Evolutionary conservation across 1,140 invertebrate species (phyloP).

Genomic region (Oryzaephilus surinamensis): DNA sequence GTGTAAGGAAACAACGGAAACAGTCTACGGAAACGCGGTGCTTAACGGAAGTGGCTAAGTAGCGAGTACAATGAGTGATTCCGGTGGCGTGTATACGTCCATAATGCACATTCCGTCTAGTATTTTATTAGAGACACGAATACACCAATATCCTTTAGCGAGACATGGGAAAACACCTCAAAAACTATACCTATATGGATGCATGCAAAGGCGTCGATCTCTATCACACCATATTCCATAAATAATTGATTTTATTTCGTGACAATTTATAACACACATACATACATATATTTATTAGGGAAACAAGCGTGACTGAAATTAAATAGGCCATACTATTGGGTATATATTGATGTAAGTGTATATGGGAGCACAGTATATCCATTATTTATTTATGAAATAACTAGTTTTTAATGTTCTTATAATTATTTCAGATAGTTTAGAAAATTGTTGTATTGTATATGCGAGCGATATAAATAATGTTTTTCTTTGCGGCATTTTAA

Average conservation of each 20-base stretch:
- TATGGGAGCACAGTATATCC: too few relatives aligned
- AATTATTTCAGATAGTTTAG: too few relatives aligned
- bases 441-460: too few relatives aligned
- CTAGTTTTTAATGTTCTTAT: too few relatives aligned
- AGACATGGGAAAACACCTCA: constrained; percentile 11
- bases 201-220: constrained; percentile 9
- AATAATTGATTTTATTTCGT: constrained; percentile 10
- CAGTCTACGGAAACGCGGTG: constrained; percentile 22
- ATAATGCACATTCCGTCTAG: constrained; percentile 17
- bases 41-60: constrained; percentile 27
- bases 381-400: too few relatives aligned
- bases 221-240: constrained; percentile 3
- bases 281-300: background rate
- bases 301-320: constrained; percentile 9
- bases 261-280: too few relatives aligned
- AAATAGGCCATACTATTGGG: too few relatives aligned
- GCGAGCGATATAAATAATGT: too few relatives aligned
- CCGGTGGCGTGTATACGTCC: constrained; percentile 26
- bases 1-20: constrained; percentile 19
- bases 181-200: constrained; percentile 4
- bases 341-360: too few relatives aligned
- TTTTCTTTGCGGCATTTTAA: too few relatives aligned
- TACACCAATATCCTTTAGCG: constrained; percentile 8
- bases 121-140: too few relatives aligned
- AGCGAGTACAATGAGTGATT: constrained; percentile 25